These are phyloP conservation scores for Diceros bicornis DNA, from an alignment of 2,797 vertebrate genomes.

Conservation along the genomic window DNA sequence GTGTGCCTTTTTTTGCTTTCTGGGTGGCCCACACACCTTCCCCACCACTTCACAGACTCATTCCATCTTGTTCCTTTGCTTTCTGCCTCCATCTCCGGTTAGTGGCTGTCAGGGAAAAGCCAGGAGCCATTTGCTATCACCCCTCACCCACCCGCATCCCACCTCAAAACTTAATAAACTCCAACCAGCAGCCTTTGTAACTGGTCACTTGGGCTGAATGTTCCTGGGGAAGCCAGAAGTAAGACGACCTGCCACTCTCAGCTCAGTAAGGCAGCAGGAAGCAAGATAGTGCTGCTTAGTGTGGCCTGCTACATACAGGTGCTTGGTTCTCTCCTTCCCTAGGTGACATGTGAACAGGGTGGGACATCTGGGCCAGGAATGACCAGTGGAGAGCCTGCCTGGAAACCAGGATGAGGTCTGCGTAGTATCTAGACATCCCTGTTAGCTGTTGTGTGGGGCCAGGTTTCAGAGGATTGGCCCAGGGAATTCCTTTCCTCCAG, in stretches of 20 bases:
- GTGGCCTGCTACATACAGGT: too few species aligned
- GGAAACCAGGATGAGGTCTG: not conserved
- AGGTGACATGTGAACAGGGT: not conserved
- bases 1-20: not conserved
- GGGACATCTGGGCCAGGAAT: not conserved
- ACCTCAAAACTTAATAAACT: not conserved
- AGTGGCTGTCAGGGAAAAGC: not conserved
- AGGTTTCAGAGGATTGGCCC: conserved; percentile 42
- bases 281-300: too few species aligned
- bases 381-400: not conserved
- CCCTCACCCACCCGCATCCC: fast-evolving
- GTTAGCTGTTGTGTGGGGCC: not conserved
- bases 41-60: not conserved
- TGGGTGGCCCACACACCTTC: conserved; percentile 43
- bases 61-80: not conserved
- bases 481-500: not conserved
- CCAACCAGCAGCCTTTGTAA: not conserved
- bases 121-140: not conserved
- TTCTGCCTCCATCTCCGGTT: not conserved
- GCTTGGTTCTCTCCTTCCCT: not conserved
- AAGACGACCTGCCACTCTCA: not conserved
- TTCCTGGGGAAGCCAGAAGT: not conserved
- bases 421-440: not conserved
- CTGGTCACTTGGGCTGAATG: not conserved
- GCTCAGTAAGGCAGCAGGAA: not conserved